Percentiles rank a stretch among this genome's conserved stretches.
phyloP scores from a whole-genome alignment of 2,888 invertebrate species.

The Synanthedon vespiformis region DNA sequence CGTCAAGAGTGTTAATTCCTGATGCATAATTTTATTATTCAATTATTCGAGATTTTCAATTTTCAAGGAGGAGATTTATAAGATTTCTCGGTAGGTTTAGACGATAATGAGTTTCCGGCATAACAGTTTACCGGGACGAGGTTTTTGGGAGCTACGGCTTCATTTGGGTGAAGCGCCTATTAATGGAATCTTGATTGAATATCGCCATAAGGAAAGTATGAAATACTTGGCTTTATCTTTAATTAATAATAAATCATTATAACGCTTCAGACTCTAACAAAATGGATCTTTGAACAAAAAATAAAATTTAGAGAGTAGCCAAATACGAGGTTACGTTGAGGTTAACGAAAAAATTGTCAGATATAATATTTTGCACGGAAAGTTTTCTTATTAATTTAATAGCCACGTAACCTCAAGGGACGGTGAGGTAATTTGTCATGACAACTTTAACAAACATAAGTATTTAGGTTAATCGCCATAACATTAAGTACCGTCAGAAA shows the following conservation, averaged over 20 bases:
- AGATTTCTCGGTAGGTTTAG: conserved; percentile 57
- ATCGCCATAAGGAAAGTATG: conserved; percentile 1
- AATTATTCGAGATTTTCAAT: conserved; percentile 62
- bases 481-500: conserved; percentile 1
- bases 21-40: conserved; percentile 30
- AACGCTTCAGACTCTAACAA: too few species aligned
- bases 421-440: conserved; percentile 22
- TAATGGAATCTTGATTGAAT: conserved; percentile 25
- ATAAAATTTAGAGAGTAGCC: too few species aligned
- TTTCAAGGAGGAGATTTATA: conserved; percentile 55
- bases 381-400: conserved; percentile 35
- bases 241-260: too few species aligned
- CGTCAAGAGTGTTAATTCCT: conserved; percentile 21
- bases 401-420: conserved; percentile 16
- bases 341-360: neutral
- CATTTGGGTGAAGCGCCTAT: conserved; percentile 34
- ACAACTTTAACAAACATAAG: conserved; percentile 19
- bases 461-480: conserved; percentile 32
- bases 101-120: conserved; percentile 62
- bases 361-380: conserved; percentile 12
- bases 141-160: conserved; percentile 33
- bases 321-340: too few species aligned
- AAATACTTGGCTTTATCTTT: neutral
- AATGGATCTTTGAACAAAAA: too few species aligned
- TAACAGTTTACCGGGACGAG: conserved; percentile 53